Base-by-base conservation (phyloP, 2,113 vertebrate genomes). In the Lampris megalopsis region DNA sequence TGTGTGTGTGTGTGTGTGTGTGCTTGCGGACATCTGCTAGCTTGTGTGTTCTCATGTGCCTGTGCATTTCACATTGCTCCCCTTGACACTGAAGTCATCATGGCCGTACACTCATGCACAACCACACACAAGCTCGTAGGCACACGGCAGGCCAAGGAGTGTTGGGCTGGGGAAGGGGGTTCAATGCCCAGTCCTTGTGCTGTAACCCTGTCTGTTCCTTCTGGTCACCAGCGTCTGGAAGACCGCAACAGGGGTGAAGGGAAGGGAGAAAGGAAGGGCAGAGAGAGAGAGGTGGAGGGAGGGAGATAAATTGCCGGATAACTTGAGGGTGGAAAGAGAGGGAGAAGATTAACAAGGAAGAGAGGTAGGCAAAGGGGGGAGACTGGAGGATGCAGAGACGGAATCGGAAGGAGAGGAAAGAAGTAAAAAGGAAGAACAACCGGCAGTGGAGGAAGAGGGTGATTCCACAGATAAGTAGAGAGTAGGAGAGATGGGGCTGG, bases 191-290 rank as follows among this genome's bases (percentile, higher is more conserved):
- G 78, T 79, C 78, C 76, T 56, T 59, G 65, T 73, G 81, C 77
- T 72, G 47, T 71, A 85, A 89, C 87, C 90, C 88, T 63, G 79
- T 89, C 87, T 78, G 72, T 88, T 79, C 79, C 71, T 72, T 38
- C 10, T 84, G 73, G 79, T 87, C 80, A 87, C 50, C 63, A 69
- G 80, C 79, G 84, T 83, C 82, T 86, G 77, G 68, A 60, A 73
- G 75, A 75, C 50, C 62, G 81, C 77, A 85, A 35, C 60, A 74
- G 75, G 72, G 82, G 81, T 77, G 81, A 90, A 81, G 64, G 41
- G 7, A 52, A 67, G 36, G 68, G 49, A 42, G 48, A 60, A 37
- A 59, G 24, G 24, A 24, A 24, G 24, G 24, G 24, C 24, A 24
- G 24, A 24, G 6, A 35, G 67, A 68, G 54, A 9, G 48, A 45